Percentiles rank a stretch among this genome's conserved stretches.
phyloP scores from a whole-genome alignment of 2,888 invertebrate genomes.

The Drosophila histrio region DNA sequence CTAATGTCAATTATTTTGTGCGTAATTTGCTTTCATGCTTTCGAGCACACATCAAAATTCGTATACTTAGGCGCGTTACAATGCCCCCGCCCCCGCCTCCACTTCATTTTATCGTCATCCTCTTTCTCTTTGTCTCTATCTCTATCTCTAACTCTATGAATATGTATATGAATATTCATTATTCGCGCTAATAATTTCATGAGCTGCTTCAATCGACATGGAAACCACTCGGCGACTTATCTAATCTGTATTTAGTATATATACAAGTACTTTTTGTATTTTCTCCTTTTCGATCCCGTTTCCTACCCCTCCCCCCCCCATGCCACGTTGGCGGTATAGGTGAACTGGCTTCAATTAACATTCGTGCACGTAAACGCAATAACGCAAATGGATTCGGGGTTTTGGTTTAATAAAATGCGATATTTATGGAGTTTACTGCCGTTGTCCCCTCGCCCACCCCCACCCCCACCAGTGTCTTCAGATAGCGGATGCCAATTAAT shows the following conservation, averaged over 20 bases:
- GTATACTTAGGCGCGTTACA: constrained; percentile 1
- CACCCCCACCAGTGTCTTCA: neutral
- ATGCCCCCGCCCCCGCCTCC: neutral
- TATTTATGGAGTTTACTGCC: constrained; percentile 74
- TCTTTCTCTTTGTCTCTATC: too few species aligned
- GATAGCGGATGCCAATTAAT: constrained; percentile 66
- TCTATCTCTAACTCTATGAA: too few species aligned
- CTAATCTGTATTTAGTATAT: constrained; percentile 61
- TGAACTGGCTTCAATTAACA: constrained; percentile 72
- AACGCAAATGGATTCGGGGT: constrained; percentile 76
- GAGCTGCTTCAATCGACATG: constrained; percentile 39
- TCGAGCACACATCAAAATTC: constrained; percentile 57
- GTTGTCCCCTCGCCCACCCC: neutral
- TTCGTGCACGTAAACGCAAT: constrained; percentile 78
- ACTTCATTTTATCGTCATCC: neutral
- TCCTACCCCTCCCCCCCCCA: neutral
- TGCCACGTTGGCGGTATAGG: constrained; percentile 29
- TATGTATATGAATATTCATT: constrained; percentile 60
- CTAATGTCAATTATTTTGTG: constrained; percentile 78
- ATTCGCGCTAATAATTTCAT: constrained; percentile 46
- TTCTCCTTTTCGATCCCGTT: neutral
- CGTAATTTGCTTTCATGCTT: constrained; percentile 77
- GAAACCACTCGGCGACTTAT: constrained; percentile 54
- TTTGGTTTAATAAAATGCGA: constrained; percentile 73
- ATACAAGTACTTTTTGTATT: constrained; percentile 4